Percentiles rank a stretch among this genome's conserved stretches.
phyloP scores from a whole-genome alignment of 2,797 vertebrate species.

The Scarus forsteni region DNA sequence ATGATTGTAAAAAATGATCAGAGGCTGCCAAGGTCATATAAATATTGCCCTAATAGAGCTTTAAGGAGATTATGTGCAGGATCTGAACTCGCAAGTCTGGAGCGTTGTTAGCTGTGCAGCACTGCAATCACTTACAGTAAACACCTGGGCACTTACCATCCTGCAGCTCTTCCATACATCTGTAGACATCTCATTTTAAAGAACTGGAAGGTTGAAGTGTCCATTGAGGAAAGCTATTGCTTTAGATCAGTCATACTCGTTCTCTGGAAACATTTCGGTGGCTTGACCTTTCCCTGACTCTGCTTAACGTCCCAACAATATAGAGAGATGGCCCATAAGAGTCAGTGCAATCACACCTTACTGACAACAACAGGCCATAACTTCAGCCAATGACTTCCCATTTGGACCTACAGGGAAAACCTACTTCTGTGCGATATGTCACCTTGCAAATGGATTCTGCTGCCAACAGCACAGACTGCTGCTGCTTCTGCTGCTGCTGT shows the following conservation, averaged over 20 bases:
- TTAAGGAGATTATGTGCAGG: neutral
- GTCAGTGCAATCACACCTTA: constrained; percentile 68
- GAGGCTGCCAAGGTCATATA: too few species aligned
- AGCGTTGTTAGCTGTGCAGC: constrained; percentile 1
- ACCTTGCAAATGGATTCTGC: constrained; percentile 47
- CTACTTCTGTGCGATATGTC: constrained; percentile 42
- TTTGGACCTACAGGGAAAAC: constrained; percentile 59
- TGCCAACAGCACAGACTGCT: constrained; percentile 34
- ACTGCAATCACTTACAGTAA: neutral
- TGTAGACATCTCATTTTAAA: constrained; percentile 46
- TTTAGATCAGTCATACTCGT: constrained; percentile 45
- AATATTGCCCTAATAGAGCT: too few species aligned
- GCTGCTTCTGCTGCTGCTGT: constrained; percentile 8
- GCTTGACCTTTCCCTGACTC: constrained; percentile 77
- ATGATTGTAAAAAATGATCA: too few species aligned
- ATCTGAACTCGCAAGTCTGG: neutral
- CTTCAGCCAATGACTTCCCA: constrained; percentile 59
- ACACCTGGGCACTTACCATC: constrained; percentile 9
- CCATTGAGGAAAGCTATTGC: constrained; percentile 45
- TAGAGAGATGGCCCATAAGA: constrained; percentile 72
- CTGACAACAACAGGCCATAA: constrained; percentile 75
- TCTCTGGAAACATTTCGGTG: constrained; percentile 33
- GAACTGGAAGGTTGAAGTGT: constrained; percentile 33
- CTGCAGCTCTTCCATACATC: constrained; percentile 4
- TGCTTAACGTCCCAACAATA: constrained; percentile 67